Percentiles rank a stretch among this genome's conserved stretches.
Evolutionary conservation across 2,113 vertebrate species (phyloP).

Genomic region (Mixornis gularis): DNA sequence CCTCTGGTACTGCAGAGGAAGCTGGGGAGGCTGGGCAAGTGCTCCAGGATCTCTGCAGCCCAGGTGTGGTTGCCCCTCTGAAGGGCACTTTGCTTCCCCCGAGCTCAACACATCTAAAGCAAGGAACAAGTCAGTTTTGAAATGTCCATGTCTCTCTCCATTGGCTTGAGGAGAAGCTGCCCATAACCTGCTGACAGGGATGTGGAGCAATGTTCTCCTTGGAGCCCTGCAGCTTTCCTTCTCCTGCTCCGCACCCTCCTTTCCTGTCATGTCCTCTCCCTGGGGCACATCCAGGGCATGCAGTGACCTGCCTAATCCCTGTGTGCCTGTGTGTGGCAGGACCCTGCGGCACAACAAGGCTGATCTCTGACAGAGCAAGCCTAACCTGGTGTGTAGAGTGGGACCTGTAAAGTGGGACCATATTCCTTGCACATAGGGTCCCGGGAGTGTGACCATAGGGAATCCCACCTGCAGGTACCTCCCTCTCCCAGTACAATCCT

Average conservation of each 20-base stretch:
- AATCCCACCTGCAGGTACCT: neutral
- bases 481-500: neutral
- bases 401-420: neutral
- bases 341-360: neutral
- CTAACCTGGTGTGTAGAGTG: neutral
- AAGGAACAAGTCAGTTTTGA: neutral
- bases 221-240: neutral
- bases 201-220: accelerated
- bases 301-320: neutral
- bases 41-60: neutral
- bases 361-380: neutral
- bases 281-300: neutral
- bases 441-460: neutral
- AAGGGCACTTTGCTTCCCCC: neutral
- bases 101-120: neutral
- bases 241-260: neutral
- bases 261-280: neutral
- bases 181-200: neutral
- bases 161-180: neutral
- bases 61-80: neutral
- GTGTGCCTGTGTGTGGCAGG: neutral
- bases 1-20: neutral
- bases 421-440: neutral
- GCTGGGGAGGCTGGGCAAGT: neutral
- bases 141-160: neutral